Percentiles rank a stretch among this genome's conserved stretches.
Evolutionary conservation across 2,113 vertebrate genomes (phyloP).

Genomic region (Hippocampus mohnikei): DNA sequence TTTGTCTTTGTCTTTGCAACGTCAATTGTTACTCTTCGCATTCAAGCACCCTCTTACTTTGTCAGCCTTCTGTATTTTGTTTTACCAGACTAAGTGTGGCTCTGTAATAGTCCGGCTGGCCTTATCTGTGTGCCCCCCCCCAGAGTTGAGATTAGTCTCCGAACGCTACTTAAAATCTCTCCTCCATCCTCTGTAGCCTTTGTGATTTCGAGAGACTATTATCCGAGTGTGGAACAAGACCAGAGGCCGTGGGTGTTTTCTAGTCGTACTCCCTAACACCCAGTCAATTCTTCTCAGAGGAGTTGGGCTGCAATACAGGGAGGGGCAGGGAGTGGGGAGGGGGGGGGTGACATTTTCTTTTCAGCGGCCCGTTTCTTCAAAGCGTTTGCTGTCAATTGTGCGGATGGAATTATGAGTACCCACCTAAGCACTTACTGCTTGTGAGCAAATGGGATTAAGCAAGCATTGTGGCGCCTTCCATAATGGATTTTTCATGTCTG

Average conservation of each 20-base stretch:
- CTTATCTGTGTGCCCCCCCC: slow-evolving; percentile 12
- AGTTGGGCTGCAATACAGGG: neutral
- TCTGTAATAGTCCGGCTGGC: neutral
- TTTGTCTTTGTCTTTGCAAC: neutral
- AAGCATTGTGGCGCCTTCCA: neutral
- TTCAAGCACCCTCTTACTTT: neutral
- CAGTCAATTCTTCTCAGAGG: slow-evolving; percentile 15
- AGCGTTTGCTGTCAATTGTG: neutral
- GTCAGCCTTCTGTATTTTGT: neutral
- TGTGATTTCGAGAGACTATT: slow-evolving; percentile 52
- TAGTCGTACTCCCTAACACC: slow-evolving; percentile 5
- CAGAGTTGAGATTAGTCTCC: slow-evolving; percentile 45
- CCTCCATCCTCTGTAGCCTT: slow-evolving; percentile 24
- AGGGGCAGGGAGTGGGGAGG: neutral
- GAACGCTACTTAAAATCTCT: slow-evolving; percentile 27
- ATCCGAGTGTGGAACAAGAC: slow-evolving; percentile 34
- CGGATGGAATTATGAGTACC: neutral
- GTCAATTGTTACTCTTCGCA: neutral
- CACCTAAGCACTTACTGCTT: slow-evolving; percentile 2
- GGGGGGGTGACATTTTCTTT: neutral
- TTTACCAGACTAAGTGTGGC: neutral
- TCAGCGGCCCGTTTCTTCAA: neutral
- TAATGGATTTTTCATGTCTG: slow-evolving; percentile 6
- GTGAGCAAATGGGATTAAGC: slow-evolving; percentile 5
- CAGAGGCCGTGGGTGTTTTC: slow-evolving; percentile 9